Conservation (phyloP, 2,113 vertebrate genomes). For the Cnemophilus loriae region DNA sequence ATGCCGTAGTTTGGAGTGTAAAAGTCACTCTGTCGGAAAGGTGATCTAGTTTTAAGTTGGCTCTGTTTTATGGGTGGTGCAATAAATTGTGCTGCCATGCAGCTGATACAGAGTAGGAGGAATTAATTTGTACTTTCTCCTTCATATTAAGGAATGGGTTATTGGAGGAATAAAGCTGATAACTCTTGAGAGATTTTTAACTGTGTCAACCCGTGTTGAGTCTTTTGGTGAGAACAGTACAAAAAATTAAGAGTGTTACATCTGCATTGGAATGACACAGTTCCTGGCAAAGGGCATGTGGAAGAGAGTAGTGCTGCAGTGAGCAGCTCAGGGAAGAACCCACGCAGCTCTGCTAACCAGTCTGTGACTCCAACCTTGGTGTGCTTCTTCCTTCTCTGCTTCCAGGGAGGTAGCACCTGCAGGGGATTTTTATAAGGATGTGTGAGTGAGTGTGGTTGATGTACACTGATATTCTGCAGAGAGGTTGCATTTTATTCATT, state of each 20-base stretch:
- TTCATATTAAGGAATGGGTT: background rate
- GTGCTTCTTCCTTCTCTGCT: background rate
- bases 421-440: background rate
- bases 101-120: background rate
- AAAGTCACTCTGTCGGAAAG: background rate
- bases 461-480: background rate
- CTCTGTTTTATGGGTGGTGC: background rate
- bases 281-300: background rate
- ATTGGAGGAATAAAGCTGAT: background rate
- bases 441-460: background rate
- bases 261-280: background rate
- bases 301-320: background rate
- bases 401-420: background rate
- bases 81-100: background rate
- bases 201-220: background rate
- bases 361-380: background rate
- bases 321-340: background rate
- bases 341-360: background rate
- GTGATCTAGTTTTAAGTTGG: background rate
- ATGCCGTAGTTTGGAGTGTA: background rate
- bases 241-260: background rate
- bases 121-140: background rate
- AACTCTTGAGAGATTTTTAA: background rate
- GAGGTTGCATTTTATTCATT: background rate
- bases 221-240: background rate